Evolutionary conservation across 2,797 vertebrate species (phyloP).

Genomic region (Anguilla megastoma): DNA sequence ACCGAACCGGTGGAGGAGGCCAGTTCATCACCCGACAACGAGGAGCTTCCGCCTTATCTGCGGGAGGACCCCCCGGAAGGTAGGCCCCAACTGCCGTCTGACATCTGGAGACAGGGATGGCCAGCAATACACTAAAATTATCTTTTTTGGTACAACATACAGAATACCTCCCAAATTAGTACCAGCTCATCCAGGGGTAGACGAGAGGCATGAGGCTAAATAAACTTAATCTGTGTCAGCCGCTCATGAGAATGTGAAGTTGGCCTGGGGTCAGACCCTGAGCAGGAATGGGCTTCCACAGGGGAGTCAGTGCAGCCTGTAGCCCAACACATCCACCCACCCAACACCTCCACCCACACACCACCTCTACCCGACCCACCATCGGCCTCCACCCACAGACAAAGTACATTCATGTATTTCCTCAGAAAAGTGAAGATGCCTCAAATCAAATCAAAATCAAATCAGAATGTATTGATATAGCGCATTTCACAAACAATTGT

Average conservation of each 20-base stretch:
- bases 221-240: neutral
- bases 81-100: slow-evolving; percentile 34
- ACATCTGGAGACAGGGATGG: neutral
- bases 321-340: neutral
- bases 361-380: neutral
- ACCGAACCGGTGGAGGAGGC: slow-evolving; percentile 53
- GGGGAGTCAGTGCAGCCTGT: neutral
- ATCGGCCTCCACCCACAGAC: neutral
- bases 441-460: neutral
- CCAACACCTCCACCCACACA: neutral
- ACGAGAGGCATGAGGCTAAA: neutral
- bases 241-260: neutral
- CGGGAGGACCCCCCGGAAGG: slow-evolving; percentile 60
- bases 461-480: too few relatives aligned
- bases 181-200: neutral
- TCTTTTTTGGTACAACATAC: neutral
- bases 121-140: neutral
- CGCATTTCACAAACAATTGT: too few relatives aligned
- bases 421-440: neutral
- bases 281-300: neutral
- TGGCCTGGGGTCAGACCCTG: neutral
- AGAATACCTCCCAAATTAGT: neutral
- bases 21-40: slow-evolving; percentile 42
- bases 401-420: neutral
- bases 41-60: slow-evolving; percentile 55